Percentiles rank a stretch among this genome's conserved stretches.
Conservation (phyloP, 2,888 invertebrate genomes). For the Physocephala rufipes region DNA sequence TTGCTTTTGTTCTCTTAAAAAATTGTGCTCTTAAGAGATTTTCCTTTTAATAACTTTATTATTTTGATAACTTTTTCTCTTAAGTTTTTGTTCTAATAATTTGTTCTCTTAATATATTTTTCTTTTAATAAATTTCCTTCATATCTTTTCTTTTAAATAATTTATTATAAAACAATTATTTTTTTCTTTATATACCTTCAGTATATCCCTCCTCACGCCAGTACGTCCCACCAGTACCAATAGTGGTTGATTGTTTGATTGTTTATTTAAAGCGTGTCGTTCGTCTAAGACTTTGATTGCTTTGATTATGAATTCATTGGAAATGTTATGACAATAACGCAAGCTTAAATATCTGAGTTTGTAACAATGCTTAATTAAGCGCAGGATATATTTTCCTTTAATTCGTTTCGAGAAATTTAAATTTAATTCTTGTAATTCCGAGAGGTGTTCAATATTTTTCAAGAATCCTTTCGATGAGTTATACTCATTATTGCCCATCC, state of each 20-base stretch:
- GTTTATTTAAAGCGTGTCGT: background rate
- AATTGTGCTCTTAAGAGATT: too few species aligned
- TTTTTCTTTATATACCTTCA: constrained; percentile 26
- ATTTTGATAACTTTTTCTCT: too few species aligned
- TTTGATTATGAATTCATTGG: constrained; percentile 28
- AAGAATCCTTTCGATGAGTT: constrained; percentile 27
- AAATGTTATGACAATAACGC: constrained; percentile 31
- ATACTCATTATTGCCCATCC: constrained; percentile 34
- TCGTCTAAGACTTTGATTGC: constrained; percentile 29
- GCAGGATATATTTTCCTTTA: constrained; percentile 33
- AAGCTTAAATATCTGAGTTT: constrained; percentile 35
- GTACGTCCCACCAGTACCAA: constrained; percentile 33
- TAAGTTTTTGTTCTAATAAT: too few species aligned
- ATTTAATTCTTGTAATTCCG: constrained; percentile 34
- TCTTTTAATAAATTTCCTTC: background rate
- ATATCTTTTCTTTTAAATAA: too few species aligned
- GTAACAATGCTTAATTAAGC: constrained; percentile 26
- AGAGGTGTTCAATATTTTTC: constrained; percentile 16
- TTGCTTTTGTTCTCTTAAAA: too few species aligned
- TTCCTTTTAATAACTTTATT: too few species aligned
- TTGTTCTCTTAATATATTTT: too few species aligned
- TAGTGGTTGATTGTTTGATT: constrained; percentile 12
- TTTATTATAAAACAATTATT: too few species aligned
- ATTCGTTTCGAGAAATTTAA: constrained; percentile 33
- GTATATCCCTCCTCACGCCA: constrained; percentile 25